Percentiles rank a stretch among this genome's conserved stretches.
These are phyloP conservation scores for Cebus imitator DNA, from an alignment of 2,113 vertebrate species.

Conservation along the genomic window DNA sequence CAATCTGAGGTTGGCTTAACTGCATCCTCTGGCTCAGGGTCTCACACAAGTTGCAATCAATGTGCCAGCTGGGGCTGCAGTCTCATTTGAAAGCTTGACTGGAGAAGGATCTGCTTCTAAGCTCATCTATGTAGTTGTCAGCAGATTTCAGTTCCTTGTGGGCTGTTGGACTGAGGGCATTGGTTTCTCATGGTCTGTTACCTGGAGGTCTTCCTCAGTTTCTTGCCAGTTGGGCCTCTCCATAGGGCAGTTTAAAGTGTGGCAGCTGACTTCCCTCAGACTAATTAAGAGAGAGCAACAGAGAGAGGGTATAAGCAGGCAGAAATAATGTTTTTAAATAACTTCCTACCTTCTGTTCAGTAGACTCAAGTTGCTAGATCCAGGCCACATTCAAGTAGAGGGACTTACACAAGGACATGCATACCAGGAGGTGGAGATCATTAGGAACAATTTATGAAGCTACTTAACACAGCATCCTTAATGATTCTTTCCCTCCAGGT, in stretches of 20 bases:
- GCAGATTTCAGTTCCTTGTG: neutral
- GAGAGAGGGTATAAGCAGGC: neutral
- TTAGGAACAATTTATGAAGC: neutral
- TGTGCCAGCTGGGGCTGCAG: neutral
- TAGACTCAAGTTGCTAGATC: neutral
- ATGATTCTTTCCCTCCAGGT: neutral
- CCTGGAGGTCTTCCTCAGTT: neutral
- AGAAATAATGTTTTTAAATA: neutral
- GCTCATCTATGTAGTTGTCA: neutral
- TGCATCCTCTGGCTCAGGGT: neutral
- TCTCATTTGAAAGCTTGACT: neutral
- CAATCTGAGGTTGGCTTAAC: neutral
- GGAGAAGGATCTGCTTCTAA: neutral
- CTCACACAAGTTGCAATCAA: neutral
- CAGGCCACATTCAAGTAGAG: neutral
- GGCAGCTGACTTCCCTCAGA: neutral
- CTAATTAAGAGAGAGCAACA: neutral
- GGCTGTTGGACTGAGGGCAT: neutral
- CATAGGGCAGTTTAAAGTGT: neutral
- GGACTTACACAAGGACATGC: neutral
- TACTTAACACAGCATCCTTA: neutral
- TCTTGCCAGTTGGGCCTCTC: neutral
- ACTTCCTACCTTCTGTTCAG: neutral
- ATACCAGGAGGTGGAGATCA: neutral
- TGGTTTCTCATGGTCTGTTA: neutral